Evolutionary conservation across 2,888 invertebrate species (phyloP).

Genomic region (Corbicula japonica): DNA sequence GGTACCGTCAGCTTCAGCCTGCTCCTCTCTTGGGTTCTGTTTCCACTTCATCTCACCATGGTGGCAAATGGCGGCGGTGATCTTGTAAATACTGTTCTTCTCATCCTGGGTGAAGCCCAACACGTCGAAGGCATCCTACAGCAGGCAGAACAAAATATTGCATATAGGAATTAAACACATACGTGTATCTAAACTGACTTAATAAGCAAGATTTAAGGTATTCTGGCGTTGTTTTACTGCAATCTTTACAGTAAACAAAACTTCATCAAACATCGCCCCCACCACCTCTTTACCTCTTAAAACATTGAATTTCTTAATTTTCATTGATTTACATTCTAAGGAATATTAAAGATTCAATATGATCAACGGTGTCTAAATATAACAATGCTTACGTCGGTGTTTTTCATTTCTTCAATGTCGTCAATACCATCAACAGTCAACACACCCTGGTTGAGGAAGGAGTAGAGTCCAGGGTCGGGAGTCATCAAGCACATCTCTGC

Average conservation of each 20-base stretch:
- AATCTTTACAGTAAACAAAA: no score
- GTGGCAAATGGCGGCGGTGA: slow-evolving; percentile 99
- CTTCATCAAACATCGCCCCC: no score
- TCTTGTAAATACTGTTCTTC: slow-evolving; percentile 98
- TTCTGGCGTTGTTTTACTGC: no score
- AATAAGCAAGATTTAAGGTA: no score
- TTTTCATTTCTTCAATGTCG: slow-evolving; percentile 95
- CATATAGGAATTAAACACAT: no score
- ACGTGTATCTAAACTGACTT: no score
- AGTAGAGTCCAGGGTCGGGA: slow-evolving; percentile 92
- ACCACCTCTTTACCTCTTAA: no score
- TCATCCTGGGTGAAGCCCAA: slow-evolving; percentile 98
- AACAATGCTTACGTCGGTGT: slow-evolving; percentile 80
- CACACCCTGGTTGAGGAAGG: slow-evolving; percentile 98
- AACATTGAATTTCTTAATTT: neutral
- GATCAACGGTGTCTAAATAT: neutral
- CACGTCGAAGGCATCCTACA: slow-evolving; percentile 98
- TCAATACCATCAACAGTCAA: slow-evolving; percentile 96
- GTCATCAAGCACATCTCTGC: slow-evolving; percentile 93
- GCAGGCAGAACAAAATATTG: no score
- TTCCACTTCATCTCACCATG: slow-evolving; percentile 99
- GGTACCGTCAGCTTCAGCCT: slow-evolving; percentile 88
- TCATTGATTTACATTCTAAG: neutral
- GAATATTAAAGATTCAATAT: neutral
- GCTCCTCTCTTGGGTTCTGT: slow-evolving; percentile 99